Percentiles rank a stretch among this genome's conserved stretches.
phyloP scores from a whole-genome alignment of 2,888 invertebrate species.

The Limnephilus lunatus region DNA sequence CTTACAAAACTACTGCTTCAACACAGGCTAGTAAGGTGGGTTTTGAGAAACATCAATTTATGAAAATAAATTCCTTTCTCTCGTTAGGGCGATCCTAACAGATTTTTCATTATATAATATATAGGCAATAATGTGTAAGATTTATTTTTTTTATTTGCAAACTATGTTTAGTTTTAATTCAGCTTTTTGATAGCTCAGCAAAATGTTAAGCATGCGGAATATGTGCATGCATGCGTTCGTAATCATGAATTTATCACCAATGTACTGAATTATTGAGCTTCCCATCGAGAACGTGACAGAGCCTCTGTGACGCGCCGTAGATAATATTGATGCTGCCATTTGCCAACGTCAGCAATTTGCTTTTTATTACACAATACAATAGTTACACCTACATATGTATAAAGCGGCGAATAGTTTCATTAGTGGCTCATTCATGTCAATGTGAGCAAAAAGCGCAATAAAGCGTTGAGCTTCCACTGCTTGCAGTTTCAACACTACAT shows the following conservation, averaged over 20 bases:
- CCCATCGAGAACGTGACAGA: background rate
- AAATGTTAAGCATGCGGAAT: too few relatives aligned
- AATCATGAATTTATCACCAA: background rate
- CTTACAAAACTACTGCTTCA: too few relatives aligned
- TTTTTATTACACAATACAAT: background rate
- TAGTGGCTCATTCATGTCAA: background rate
- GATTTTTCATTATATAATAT: too few relatives aligned
- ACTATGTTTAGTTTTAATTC: too few relatives aligned
- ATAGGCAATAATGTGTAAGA: background rate
- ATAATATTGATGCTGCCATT: background rate
- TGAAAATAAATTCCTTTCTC: background rate
- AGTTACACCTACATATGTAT: background rate
- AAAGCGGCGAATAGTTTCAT: background rate
- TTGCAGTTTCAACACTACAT: background rate
- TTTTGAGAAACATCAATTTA: too few relatives aligned
- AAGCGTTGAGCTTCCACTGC: background rate
- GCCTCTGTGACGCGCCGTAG: background rate
- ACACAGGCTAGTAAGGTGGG: too few relatives aligned
- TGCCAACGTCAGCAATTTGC: background rate
- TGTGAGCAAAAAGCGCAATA: background rate
- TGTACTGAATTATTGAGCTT: background rate
- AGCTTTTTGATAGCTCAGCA: too few relatives aligned
- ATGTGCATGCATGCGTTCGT: too few relatives aligned
- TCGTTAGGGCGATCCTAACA: background rate
- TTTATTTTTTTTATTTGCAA: background rate